Evolutionary conservation across 2,113 vertebrate genomes (phyloP), one percentile per base, ranked within the genome.

Genomic region (Nymphicus hollandicus): DNA sequence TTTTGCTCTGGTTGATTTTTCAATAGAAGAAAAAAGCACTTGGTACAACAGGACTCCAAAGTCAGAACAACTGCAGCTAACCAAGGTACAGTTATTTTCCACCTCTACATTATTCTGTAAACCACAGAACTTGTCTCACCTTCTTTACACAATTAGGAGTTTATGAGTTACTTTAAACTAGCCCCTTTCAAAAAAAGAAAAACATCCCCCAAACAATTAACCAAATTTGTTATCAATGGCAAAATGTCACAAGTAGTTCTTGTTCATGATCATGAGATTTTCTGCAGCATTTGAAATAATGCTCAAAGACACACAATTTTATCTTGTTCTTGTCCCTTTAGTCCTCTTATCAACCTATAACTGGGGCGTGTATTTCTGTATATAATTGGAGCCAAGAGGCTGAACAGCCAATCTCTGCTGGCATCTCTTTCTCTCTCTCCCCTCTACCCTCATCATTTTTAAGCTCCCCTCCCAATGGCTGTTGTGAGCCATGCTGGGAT

Each of bases 401-500:
- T 60, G 77, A 79, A 74, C 0, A 71, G 70, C 86, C 77, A 81
- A 39, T 29, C 66, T 46, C 64, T 73, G 79, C 80, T 79, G 56
- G 90, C 52, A 60, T 27, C 22, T 22, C 85, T 71, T n/a, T 49
- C 52, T 53, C 28, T 58, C 28, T 49, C 56, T 33, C 25, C 5
- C 31, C 19, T 78, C 25, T 39, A 72, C 9, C 13, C 44, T 70
- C 60, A 65, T 25, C 2, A 63, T 23, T 66, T 73, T 72, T 44
- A 91, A 93, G 28, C 52, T 63, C 65, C 82, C 13, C 27, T 73
- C 23, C 37, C 83, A 15, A 2, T 11, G 28, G 68, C 79, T 24
- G 80, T 11, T 86, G 73, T 22, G 37, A 78, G 43, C 95, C 88
- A 66, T 35, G 65, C 77, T 43, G 87, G 96, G 96, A 82, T 86